phyloP scores from a whole-genome alignment of 2,888 invertebrate genomes.

The Cheilosia vernalis region DNA sequence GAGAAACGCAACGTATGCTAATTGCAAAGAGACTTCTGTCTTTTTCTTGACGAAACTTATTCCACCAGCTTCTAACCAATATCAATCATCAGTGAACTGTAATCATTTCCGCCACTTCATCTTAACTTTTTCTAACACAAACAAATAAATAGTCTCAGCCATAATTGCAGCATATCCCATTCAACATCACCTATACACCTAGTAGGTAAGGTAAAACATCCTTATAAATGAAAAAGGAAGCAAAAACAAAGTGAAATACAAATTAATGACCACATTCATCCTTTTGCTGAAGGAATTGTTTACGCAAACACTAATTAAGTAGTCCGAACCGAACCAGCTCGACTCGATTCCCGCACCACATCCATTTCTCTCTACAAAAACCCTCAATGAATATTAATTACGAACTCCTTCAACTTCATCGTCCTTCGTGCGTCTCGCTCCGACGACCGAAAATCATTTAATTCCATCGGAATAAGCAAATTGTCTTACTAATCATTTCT shows the following conservation, averaged over 20 bases:
- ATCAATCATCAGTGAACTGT: not conserved
- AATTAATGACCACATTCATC: constrained; percentile 45
- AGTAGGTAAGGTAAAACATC: constrained; percentile 2
- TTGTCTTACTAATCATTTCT: constrained; percentile 67
- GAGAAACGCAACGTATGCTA: no score
- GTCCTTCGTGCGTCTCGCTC: constrained; percentile 3
- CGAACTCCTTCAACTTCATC: constrained; percentile 28
- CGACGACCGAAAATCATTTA: constrained; percentile 42
- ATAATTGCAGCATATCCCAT: constrained; percentile 6
- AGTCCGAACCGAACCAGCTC: constrained; percentile 22
- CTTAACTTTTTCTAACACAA: constrained; percentile 22
- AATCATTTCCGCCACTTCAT: constrained; percentile 11
- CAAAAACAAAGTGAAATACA: constrained; percentile 22
- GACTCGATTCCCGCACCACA: not conserved
- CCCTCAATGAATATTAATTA: constrained; percentile 67
- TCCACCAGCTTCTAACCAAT: not conserved
- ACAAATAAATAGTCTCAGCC: constrained; percentile 16
- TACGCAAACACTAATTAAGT: constrained; percentile 56
- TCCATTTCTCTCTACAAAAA: constrained; percentile 23
- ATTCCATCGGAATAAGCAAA: constrained; percentile 62
- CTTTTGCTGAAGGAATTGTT: constrained; percentile 4
- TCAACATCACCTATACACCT: not conserved
- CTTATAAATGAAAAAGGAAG: not conserved
- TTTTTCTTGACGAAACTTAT: no score
- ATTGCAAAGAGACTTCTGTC: no score